Evolutionary conservation across 2,888 invertebrate species (phyloP).

Genomic region (Corythucha ciliata): DNA sequence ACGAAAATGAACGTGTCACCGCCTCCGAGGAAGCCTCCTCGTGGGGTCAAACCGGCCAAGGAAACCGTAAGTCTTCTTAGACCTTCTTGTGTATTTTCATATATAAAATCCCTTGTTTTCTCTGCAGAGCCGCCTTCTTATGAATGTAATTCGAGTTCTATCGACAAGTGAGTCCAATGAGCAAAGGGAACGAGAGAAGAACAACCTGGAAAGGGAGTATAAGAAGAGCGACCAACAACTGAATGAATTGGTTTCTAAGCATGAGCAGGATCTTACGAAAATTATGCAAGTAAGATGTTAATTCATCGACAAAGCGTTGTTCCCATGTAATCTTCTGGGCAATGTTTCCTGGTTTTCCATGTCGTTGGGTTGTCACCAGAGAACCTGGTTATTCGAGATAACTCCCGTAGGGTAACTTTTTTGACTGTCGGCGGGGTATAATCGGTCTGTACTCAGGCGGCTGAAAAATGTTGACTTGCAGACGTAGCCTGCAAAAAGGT

Average conservation of each 20-base stretch:
- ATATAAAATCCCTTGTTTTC: constrained; percentile 8
- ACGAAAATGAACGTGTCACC: background rate
- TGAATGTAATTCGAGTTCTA: constrained; percentile 89
- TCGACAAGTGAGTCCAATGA: constrained; percentile 91
- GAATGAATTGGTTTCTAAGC: constrained; percentile 77
- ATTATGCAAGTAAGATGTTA: constrained; percentile 53
- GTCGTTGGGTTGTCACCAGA: too few species aligned
- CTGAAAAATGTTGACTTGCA: too few species aligned
- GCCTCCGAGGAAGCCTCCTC: background rate
- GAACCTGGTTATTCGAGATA: too few species aligned
- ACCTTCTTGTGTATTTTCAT: background rate
- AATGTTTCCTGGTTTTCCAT: too few species aligned
- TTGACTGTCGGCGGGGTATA: too few species aligned
- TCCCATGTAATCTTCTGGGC: too few species aligned
- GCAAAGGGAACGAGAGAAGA: constrained; percentile 84
- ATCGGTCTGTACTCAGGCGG: too few species aligned
- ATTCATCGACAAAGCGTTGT: too few species aligned
- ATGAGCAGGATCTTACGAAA: constrained; percentile 78
- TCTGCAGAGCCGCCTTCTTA: constrained; percentile 69
- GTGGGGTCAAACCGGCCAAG: background rate
- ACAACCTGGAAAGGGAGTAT: constrained; percentile 86
- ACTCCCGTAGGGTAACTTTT: too few species aligned
- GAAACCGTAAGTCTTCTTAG: constrained; percentile 5
- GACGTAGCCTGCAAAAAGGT: too few species aligned
- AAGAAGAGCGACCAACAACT: constrained; percentile 81